Percentiles rank a stretch among this genome's conserved stretches.
These are phyloP conservation scores for Benthosema pterotum DNA, from an alignment of 2,797 vertebrate genomes.

Conservation along the genomic window DNA sequence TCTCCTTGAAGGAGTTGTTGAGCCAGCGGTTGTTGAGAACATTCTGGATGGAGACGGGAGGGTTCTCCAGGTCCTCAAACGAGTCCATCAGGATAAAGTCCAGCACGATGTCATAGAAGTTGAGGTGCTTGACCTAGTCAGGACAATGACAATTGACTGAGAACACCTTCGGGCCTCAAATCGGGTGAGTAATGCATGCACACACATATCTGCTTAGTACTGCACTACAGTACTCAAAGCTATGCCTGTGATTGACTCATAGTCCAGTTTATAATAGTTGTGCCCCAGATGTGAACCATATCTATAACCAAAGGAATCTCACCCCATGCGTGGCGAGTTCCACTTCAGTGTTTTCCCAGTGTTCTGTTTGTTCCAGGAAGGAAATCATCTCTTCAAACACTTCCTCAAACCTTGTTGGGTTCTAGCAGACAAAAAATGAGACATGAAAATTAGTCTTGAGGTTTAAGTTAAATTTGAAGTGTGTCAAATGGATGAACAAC, in stretches of 20 bases:
- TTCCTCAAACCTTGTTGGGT: conserved; percentile 94
- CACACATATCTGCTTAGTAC: no score
- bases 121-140: conserved; percentile 90
- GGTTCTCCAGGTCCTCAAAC: conserved; percentile 98
- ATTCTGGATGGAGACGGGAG: conserved; percentile 94
- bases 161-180: no score
- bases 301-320: conserved; percentile 33
- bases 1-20: conserved; percentile 97
- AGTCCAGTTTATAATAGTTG: no score
- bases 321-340: conserved; percentile 93
- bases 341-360: conserved; percentile 92
- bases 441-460: no score
- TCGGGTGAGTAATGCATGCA: no score
- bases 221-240: no score
- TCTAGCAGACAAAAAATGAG: conserved; percentile 72
- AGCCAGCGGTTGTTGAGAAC: conserved; percentile 97
- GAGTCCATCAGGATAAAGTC: conserved; percentile 99
- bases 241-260: no score
- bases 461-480: no score
- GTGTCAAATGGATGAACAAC: no score
- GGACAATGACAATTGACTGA: no score
- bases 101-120: conserved; percentile 97
- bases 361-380: conserved; percentile 91
- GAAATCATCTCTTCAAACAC: conserved; percentile 95
- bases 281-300: no score